Evolutionary conservation across 2,797 vertebrate genomes (phyloP).

Genomic region (Macropodus opercularis): DNA sequence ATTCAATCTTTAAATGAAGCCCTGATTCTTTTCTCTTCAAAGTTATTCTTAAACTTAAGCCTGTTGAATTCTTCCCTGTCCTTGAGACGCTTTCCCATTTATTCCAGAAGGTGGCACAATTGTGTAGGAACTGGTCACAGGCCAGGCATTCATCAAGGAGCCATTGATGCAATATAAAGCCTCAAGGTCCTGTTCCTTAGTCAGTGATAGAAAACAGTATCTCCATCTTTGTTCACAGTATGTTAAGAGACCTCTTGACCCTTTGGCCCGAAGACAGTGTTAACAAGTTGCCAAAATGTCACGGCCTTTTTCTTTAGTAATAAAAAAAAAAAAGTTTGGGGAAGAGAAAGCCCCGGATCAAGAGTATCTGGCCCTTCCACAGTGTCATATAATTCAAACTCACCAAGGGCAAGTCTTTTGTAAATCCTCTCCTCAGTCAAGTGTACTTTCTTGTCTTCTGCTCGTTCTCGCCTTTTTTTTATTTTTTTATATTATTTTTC

Average conservation of each 20-base stretch:
- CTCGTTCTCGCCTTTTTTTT: conserved; percentile 12
- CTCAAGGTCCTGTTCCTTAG: conserved; percentile 41
- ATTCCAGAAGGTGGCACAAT: conserved; percentile 83
- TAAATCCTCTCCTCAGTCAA: conserved; percentile 52
- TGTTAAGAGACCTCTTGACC: conserved; percentile 61
- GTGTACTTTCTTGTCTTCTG: conserved; percentile 40
- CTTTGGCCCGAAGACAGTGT: conserved; percentile 32
- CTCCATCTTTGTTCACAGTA: conserved; percentile 49
- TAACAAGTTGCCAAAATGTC: conserved; percentile 52
- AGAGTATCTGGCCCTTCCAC: conserved; percentile 31
- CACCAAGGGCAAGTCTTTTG: conserved; percentile 62
- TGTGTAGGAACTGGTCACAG: conserved; percentile 72
- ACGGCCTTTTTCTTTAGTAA: conserved; percentile 19
- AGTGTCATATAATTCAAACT: conserved; percentile 59
- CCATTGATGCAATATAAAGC: conserved; percentile 29
- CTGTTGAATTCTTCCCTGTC: background rate
- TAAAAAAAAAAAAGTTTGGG: conserved; percentile 8
- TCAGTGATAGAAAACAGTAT: conserved; percentile 32
- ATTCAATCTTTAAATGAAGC: background rate
- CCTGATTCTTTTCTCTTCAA: background rate
- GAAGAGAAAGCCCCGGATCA: conserved; percentile 34
- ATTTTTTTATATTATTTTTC: conserved; percentile 1
- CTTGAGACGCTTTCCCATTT: conserved; percentile 42
- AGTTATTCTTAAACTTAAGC: conserved; percentile 10
- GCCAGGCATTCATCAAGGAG: conserved; percentile 28